These are phyloP conservation scores for Leucophenga montana DNA, from an alignment of 2,888 invertebrate genomes.

Conservation along the genomic window DNA sequence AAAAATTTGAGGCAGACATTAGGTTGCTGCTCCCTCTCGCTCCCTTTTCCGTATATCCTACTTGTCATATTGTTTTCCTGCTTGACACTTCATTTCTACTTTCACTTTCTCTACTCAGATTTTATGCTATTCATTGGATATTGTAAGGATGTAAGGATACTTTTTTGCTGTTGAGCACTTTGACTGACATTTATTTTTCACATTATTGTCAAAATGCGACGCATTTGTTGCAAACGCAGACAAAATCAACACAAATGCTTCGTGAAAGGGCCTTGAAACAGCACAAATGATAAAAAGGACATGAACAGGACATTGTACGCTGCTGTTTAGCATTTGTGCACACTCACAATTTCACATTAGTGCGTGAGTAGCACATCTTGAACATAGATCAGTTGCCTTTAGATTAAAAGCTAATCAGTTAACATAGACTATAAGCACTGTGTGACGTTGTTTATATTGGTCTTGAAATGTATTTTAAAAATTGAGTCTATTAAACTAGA, in stretches of 20 bases:
- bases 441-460: too few relatives aligned
- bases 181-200: conserved; percentile 20
- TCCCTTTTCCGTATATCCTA: neutral
- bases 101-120: neutral
- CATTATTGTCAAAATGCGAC: conserved; percentile 14
- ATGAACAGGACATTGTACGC: neutral
- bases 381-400: too few relatives aligned
- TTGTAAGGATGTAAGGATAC: conserved; percentile 3
- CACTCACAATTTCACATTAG: too few relatives aligned
- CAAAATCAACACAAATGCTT: neutral
- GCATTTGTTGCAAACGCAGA: conserved; percentile 7
- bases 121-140: conserved; percentile 12
- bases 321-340: neutral
- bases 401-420: too few relatives aligned
- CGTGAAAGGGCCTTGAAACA: neutral
- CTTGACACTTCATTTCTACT: neutral
- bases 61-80: neutral
- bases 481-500: too few relatives aligned
- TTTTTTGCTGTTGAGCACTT: neutral
- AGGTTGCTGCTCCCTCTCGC: neutral
- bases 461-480: too few relatives aligned
- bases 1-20: neutral
- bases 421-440: too few relatives aligned
- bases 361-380: too few relatives aligned
- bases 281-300: neutral